A percentile compares a stretch with the other conserved stretches of the same genome.
Evolutionary conservation across 2,113 vertebrate genomes (phyloP).

Genomic region (Aplodontia rufa): DNA sequence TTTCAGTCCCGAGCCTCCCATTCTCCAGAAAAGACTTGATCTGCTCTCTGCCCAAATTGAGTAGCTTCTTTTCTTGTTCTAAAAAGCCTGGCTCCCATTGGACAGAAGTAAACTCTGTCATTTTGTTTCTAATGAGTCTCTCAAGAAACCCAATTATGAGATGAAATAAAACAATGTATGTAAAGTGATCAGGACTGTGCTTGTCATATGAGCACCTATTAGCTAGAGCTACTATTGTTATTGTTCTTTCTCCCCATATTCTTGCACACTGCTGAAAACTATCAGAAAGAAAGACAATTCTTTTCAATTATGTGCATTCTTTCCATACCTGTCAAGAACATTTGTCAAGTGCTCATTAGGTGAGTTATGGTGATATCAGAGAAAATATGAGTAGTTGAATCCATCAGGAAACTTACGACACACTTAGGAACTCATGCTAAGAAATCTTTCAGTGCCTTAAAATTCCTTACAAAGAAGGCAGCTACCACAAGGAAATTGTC

Average conservation of each 20-base stretch:
- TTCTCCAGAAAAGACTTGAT: neutral
- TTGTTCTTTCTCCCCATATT: neutral
- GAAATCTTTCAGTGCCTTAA: neutral
- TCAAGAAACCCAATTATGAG: neutral
- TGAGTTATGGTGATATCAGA: neutral
- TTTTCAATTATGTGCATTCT: neutral
- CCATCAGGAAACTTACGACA: neutral
- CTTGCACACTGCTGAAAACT: neutral
- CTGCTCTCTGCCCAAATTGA: neutral
- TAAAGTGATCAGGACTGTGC: neutral
- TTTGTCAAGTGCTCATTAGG: neutral
- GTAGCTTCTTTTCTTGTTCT: neutral
- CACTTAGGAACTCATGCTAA: neutral
- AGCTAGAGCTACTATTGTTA: neutral
- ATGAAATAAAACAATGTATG: neutral
- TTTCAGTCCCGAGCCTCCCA: neutral
- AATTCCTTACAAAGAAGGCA: neutral
- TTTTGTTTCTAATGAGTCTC: neutral
- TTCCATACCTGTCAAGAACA: neutral
- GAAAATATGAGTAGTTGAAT: neutral
- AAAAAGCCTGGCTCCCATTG: neutral
- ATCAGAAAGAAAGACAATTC: neutral
- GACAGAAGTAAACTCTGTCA: neutral
- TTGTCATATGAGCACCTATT: neutral
- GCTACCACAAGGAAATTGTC: neutral